A percentile compares a stretch with the other conserved stretches of the same genome.
Evolutionary conservation across 2,113 vertebrate genomes (phyloP).

Genomic region (Rhinoderma darwinii): DNA sequence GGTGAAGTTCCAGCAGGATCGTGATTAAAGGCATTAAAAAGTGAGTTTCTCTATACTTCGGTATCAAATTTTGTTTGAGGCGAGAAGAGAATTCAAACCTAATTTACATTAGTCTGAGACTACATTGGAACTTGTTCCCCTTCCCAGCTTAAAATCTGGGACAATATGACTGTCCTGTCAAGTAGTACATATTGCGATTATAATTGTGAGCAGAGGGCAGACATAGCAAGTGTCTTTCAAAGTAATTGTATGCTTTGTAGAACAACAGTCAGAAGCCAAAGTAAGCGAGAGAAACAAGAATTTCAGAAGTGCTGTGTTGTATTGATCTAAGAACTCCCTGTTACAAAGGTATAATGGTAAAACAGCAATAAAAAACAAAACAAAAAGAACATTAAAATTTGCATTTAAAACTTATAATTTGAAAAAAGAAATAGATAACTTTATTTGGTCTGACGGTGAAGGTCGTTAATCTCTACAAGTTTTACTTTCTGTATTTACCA

Average conservation of each 20-base stretch:
- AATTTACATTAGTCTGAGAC: conserved; percentile 47
- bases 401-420: conserved; percentile 39
- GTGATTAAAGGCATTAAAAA: conserved; percentile 11
- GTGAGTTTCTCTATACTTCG: neutral
- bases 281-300: neutral
- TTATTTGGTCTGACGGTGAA: neutral
- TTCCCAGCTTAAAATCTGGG: conserved; percentile 42
- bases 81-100: conserved; percentile 26
- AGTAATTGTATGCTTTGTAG: conserved; percentile 46
- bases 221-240: conserved; percentile 49
- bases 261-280: conserved; percentile 28
- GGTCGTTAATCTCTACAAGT: neutral
- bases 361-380: neutral
- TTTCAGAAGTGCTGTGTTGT: conserved; percentile 24
- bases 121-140: conserved; percentile 11
- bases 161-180: conserved; percentile 56
- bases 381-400: conserved; percentile 26
- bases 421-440: neutral
- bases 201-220: conserved; percentile 50
- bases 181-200: conserved; percentile 50
- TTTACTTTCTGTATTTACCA: neutral
- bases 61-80: neutral
- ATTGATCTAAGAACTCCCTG: conserved; percentile 22
- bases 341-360: neutral
- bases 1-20: neutral